Base-by-base conservation (phyloP, 2,113 vertebrate genomes). In the Labeo rohita region DNA sequence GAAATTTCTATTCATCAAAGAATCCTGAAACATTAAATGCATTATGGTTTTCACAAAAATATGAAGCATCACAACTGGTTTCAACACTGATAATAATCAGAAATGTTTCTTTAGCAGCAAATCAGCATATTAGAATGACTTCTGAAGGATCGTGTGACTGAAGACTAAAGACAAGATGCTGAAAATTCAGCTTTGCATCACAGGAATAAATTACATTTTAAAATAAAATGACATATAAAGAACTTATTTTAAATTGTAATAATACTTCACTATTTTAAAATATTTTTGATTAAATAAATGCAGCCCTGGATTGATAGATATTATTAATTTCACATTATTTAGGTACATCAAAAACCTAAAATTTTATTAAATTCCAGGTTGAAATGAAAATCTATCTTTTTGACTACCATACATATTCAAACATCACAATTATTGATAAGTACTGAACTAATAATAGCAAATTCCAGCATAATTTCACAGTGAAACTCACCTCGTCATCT, bases 401-500 rank as follows among this genome's bases (percentile, higher is more conserved):
- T 0, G 36, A 39, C 66, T 18, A 15, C 65, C 8, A 4, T 5
- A 72, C 9, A 0, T 0, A 72, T 43, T 43, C 1, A 72, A 68
- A 16, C 16, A 21, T 72, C 8, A 21, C 16, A 72, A 18, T 36
- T 66, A 34, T 5, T 36, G 12, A 13, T 5, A 15, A 36, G 11
- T 21, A 72, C 4, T 28, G 23, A 65, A 68, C 5, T 8, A 36
- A 36, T 15, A 34, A 12, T 12, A 15, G 65, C 5, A 75, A 49
- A 15, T 3, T 70, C 2, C 63, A 73, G 70, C 18, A 73, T 54
- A 34, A 21, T 18, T 34, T 54, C 15, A 77, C 12, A 75, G 56
- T 13, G 4, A 10, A 39, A 86, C 94, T 96, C 84, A 99, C 98
- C 95, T 97, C 94, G 91, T 99, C 98, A 89, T 93, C 94, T 88